Evolutionary conservation across 2,797 vertebrate genomes (phyloP), one percentile per base, ranked within the genome.

Genomic region (Toxotes lorentzi): DNA sequence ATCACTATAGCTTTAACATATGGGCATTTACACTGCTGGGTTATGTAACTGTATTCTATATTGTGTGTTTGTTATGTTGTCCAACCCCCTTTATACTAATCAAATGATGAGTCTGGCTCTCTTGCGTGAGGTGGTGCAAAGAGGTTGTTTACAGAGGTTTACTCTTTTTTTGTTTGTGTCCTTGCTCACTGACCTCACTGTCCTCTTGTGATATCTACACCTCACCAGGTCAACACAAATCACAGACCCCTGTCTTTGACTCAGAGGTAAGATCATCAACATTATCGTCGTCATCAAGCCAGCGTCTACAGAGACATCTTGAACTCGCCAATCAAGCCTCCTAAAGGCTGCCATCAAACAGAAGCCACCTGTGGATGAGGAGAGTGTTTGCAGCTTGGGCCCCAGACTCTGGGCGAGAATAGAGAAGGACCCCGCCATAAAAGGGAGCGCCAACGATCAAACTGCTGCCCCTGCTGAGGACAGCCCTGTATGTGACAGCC

Each of bases 401-500:
- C 66, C 12, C 63, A 35, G 59, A 79, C 75, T 88, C 47, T 78
- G 74, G 74, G 81, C 24, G 32, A 83, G 79, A 75, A 79, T 14
- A 68, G 68, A 86, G 71, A 64, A 79, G 70, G 88, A 88, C 79
- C 73, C 68, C n/a, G 17, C 45, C 71, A 70, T 86, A 68, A 89
- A 86, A 79, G 73, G 71, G 69, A 78, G 71, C 32, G 12, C 63
- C 63, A 51, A 85, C 43, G 54, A 88, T 86, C 74, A 77, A 86
- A 78, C 83, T 65, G 70, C 77, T 77, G 82, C 86, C 83, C 84
- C 83, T 81, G 79, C 86, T 88, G 85, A 89, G 90, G 88, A 88
- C 84, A 86, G 79, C 86, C 86, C 88, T 66, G 74, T 83, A 82
- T 91, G 88, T 86, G 83, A 88, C 83, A 84, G 89, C 87, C 87